Conservation (phyloP, 2,797 vertebrate genomes). For the Eleutherodactylus coqui region DNA sequence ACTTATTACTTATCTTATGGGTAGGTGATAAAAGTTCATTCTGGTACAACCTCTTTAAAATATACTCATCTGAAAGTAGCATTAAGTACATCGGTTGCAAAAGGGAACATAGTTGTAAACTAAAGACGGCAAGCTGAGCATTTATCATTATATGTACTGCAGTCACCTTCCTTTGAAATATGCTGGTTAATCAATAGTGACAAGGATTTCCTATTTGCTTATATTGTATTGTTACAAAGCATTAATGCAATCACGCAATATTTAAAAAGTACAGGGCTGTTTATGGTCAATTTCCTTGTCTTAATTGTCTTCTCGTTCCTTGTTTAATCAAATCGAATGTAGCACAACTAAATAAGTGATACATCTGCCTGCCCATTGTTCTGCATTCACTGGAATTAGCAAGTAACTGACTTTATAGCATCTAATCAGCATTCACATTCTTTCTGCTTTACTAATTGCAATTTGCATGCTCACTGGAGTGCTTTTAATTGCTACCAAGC, state of each 20-base stretch:
- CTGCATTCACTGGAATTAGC: slow-evolving; percentile 29
- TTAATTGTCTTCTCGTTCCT: neutral
- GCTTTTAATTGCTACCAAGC: slow-evolving; percentile 29
- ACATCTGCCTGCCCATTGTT: slow-evolving; percentile 1
- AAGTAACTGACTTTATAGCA: slow-evolving; percentile 39
- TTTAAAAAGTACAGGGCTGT: neutral
- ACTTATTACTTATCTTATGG: no score
- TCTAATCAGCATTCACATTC: slow-evolving; percentile 48
- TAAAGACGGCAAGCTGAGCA: neutral
- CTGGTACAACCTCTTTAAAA: no score
- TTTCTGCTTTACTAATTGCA: slow-evolving; percentile 45
- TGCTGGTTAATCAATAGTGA: neutral
- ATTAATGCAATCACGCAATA: neutral
- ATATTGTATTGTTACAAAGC: neutral
- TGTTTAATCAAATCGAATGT: slow-evolving; percentile 1
- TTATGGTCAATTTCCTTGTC: neutral
- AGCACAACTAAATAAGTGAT: neutral
- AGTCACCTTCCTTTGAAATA: neutral
- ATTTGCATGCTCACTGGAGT: slow-evolving; percentile 33
- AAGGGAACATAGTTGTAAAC: neutral
- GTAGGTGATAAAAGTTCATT: no score
- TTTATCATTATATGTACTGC: neutral
- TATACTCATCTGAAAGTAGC: no score
- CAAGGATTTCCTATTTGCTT: neutral
- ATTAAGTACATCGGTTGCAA: neutral